phyloP scores from a whole-genome alignment of 53 echinoderm and acorn worm genomes.

The Holothuria leucospilota region DNA sequence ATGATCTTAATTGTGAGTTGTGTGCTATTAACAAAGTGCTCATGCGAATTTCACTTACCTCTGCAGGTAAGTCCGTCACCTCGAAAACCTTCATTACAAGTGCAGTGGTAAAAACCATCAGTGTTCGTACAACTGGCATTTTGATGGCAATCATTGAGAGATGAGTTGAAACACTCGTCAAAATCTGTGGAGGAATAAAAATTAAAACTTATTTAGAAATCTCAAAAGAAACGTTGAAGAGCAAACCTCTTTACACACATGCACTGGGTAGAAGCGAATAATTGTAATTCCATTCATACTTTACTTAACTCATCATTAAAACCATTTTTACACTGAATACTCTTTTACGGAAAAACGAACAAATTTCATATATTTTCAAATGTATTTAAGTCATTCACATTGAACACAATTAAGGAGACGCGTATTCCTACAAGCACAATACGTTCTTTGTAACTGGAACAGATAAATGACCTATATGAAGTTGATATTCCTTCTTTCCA shows the following conservation, averaged over 20 bases:
- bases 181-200: constrained; percentile 46
- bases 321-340: background rate
- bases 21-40: background rate
- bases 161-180: constrained; percentile 60
- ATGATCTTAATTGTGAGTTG: background rate
- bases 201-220: background rate
- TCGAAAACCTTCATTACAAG: constrained; percentile 25
- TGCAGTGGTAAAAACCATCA: constrained; percentile 19
- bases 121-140: constrained; percentile 12
- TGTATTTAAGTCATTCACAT: too few relatives aligned
- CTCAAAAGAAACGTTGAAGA: background rate
- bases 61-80: constrained; percentile 31
- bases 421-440: too few relatives aligned
- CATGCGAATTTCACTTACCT: constrained; percentile 50
- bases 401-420: too few relatives aligned
- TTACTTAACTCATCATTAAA: background rate
- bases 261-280: background rate
- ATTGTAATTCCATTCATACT: too few relatives aligned
- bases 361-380: too few relatives aligned
- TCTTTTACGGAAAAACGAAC: too few relatives aligned
- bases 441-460: too few relatives aligned
- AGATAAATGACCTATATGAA: too few relatives aligned
- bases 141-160: constrained; percentile 17
- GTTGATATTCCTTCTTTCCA: too few relatives aligned
- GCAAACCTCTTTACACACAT: background rate